Evolutionary conservation across 2,797 vertebrate genomes (phyloP), one percentile per base, ranked within the genome.

Genomic region (Peromyscus eremicus): DNA sequence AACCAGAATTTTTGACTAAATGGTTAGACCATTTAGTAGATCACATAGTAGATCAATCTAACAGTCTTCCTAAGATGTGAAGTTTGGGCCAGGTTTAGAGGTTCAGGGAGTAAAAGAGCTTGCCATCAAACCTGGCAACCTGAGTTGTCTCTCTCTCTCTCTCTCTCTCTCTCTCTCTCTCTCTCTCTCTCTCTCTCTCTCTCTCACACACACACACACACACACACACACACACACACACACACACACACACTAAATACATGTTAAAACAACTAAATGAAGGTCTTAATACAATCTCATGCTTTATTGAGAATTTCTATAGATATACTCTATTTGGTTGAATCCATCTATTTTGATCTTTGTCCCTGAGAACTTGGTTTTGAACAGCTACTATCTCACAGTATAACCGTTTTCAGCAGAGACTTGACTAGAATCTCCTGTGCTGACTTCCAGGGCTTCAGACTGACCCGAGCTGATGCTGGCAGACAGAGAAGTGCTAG

Each of bases 331-430:
- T 66, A 19, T 55, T 89, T 57, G 21, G 23, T 66, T n/a, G 55
- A 79, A 32, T 86, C 84, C 32, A 85, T 81, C 23, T 34, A 27
- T 94, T 95, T 96, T 89, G 3, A 81, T 37, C 91, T 40, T 92
- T 17, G 73, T 87, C 57, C 75, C 29, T 16, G 11, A 86, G 17
- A 92, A 76, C 14, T 88, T 55, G 83, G 16, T 68, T 95, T 91
- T 92, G 62, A 93, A 80, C 16, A 86, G 62, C 37, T 88, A 52
- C 91, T 82, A 37, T 68, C 57, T 90, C 92, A 80, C 5, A 88
- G 60, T 37, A 25, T 29, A 64, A 11, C 86, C 0, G 52, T 82
- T 79, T 95, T 80, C 27, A 91, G 5, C 62, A 91, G 29, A 75
- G 37, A 11, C 93, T 95, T 90, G 29, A 21, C 60, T 87, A 40